phyloP scores from a whole-genome alignment of 2,113 vertebrate genomes.

The Triplophysa rosa region DNA sequence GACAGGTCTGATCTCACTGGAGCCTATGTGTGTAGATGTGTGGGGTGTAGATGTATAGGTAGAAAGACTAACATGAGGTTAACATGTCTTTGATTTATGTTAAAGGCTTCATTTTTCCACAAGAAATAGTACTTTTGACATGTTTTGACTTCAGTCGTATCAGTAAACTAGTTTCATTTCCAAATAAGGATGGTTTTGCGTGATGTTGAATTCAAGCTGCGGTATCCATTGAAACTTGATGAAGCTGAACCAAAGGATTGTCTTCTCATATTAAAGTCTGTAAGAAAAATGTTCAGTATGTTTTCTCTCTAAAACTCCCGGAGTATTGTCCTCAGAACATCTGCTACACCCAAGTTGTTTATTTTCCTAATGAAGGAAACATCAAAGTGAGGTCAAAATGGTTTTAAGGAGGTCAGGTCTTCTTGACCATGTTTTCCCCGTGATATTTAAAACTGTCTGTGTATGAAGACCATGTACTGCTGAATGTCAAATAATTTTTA shows the following conservation, averaged over 20 bases:
- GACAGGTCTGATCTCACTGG: slow-evolving; percentile 48
- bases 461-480: slow-evolving; percentile 36
- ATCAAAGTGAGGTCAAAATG: slow-evolving; percentile 5
- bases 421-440: background rate
- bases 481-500: background rate
- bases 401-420: background rate
- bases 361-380: background rate
- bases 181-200: too few species aligned
- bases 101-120: too few species aligned
- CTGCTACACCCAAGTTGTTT: background rate
- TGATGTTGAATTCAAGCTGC: too few species aligned
- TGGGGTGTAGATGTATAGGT: background rate
- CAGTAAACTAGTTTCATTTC: too few species aligned
- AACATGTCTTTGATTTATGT: background rate
- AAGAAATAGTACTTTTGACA: too few species aligned
- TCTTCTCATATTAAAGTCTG: background rate
- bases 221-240: background rate
- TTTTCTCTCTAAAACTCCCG: background rate
- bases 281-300: background rate
- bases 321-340: background rate
- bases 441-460: slow-evolving; percentile 19
- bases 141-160: too few species aligned
- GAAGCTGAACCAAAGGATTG: background rate
- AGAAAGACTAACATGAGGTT: background rate
- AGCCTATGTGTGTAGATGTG: slow-evolving; percentile 29